Evolutionary conservation across 2,888 invertebrate genomes (phyloP), one percentile per base, ranked within the genome.

Genomic region (Lasioglossum malachurum): DNA sequence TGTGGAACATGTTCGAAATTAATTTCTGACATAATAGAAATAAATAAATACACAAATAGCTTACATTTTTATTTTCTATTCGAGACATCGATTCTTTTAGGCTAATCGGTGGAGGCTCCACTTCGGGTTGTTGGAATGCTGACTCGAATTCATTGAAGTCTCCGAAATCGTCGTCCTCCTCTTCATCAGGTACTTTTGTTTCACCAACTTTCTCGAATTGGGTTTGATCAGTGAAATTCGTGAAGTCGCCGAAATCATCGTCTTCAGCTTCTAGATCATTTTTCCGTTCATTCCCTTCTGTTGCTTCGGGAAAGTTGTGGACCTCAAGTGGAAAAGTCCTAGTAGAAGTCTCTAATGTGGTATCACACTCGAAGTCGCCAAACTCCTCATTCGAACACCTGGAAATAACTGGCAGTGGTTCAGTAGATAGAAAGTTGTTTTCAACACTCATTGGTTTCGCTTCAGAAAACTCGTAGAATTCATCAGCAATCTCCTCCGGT

Each of bases 101-200:
- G 91, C 90, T 92, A 90, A 93, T 88, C 64, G 91, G 88, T 35
- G 91, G 88, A 76, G 83, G 86, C 67, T 92, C 91, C 87, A 94
- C 88, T 87, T 85, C 84, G 31, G 90, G 78, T 85, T 88, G 93
- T 19, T 86, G 86, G 1, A 75, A 31, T 27, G 94, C 94, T 92
- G 95, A 95, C 93, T 96, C 95, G 90, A 96, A 96, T 87, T 96
- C 96, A 92, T 95, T 96, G 95, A 96, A 94, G 84, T 95, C 95
- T 23, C 91, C 94, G 71, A 94, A 96, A 90, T 96, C 96, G 31
- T 96, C 96, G 87, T 95, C 92, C 4, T 89, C 81, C 4, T 92
- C 89, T 57, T 90, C 82, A 31, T 91, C 84, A 71, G 88, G 75
- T 82, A 80, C 76, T 57, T 92, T 91, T 76, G 90, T 80, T 60